Base-by-base conservation (phyloP, 2,888 invertebrate genomes). In the Sinohyriopsis cumingii region DNA sequence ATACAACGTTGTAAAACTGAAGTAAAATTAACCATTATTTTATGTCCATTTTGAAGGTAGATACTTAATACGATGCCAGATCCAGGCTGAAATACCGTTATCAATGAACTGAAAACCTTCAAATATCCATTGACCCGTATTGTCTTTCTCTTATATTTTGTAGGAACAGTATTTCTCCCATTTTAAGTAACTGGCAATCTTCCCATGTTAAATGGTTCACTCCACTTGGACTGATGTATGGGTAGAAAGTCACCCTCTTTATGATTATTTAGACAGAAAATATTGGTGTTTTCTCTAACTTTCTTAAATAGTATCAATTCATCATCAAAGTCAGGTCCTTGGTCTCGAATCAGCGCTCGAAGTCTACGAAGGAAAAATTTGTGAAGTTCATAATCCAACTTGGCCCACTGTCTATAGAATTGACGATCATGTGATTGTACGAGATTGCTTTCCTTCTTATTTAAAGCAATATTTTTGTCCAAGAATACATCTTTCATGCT, bases 251-350 rank as follows among this genome's bases (percentile, higher is more conserved):
- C 66, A 4, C 64, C 70, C 22, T 63, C 53, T 20, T 66, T 59
- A 18, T 66, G 59, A 33, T 65, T 67, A 20, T 67, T 69, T 1
- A 61, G 24, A 67, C 80, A 80, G 61, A 76, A 80, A 24, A 75
- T 73, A 12, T 66, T 45, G 18, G 68, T 65, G 71, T 76, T 72
- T 71, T 65, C 73, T 19, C 75, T 63, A 15, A 80, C 62, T 57
- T 75, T 71, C 53, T 67, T 64, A 72, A 76, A 80, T 66, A 76
- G 72, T 20, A 75, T 62, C n/a, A 80, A 54, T 61, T 80, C 80
- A 1, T 75, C 69, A 55, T 80, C 72, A 68, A 80, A 80, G 25
- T 76, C 78, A 20, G 33, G 64, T 5, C 80, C 80, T 55, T 80
- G 75, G 20, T 28, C 57, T 20, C 75, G 59, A 55, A 80, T 76